Conservation (phyloP, 2,888 invertebrate genomes). For the Parelbella ahira region DNA sequence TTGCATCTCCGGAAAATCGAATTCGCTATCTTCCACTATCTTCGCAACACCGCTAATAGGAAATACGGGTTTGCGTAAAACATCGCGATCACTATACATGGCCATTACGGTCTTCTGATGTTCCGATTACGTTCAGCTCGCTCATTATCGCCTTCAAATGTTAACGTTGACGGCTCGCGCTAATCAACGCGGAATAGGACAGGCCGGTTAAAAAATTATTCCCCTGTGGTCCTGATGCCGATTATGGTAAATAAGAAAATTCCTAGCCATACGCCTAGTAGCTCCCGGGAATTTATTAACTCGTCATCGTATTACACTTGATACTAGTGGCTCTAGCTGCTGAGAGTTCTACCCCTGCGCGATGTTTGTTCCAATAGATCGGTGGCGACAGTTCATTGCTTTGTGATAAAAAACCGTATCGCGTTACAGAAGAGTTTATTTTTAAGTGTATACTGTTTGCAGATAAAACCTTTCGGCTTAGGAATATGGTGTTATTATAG, state of each 20-base stretch:
- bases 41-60: constrained; percentile 5
- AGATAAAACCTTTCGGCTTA: constrained; percentile 20
- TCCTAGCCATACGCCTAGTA: constrained; percentile 28
- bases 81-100: constrained; percentile 5
- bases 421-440: constrained; percentile 24
- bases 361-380: background rate
- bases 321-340: constrained; percentile 8
- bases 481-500: constrained; percentile 33
- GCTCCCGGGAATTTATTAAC: constrained; percentile 27
- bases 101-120: constrained; percentile 14
- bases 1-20: constrained; percentile 12
- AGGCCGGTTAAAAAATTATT: constrained; percentile 14
- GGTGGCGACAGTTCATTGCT: constrained; percentile 5
- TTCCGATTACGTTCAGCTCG: constrained; percentile 12
- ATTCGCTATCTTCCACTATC: constrained; percentile 3
- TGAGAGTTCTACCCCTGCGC: constrained; percentile 14
- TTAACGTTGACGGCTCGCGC: constrained; percentile 23
- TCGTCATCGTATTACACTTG: constrained; percentile 30
- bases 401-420: constrained; percentile 18
- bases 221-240: constrained; percentile 25
- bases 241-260: constrained; percentile 33
- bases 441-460: constrained; percentile 19
- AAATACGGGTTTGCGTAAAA: constrained; percentile 15
- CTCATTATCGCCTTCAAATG: constrained; percentile 29
- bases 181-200: constrained; percentile 27